Percentiles rank a stretch among this genome's conserved stretches.
Evolutionary conservation across 2,888 invertebrate genomes (phyloP).

Genomic region (Torymus texanus): DNA sequence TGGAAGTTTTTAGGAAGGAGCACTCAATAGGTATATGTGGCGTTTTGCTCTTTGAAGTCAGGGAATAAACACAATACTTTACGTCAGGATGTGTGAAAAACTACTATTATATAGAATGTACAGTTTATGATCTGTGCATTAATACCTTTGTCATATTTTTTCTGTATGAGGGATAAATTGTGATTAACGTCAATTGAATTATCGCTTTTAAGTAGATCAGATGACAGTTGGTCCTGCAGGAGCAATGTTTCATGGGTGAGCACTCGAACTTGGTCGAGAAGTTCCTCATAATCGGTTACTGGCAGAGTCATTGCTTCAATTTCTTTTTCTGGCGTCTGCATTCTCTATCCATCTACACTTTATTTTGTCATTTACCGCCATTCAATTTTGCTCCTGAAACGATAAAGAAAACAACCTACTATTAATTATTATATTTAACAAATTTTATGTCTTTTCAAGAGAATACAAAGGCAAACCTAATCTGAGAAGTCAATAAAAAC

Average conservation of each 20-base stretch:
- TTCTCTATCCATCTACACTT: conserved; percentile 57
- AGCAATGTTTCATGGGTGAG: conserved; percentile 79
- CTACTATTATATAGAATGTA: too few species aligned
- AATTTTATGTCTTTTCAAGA: background rate
- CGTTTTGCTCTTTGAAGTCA: too few species aligned
- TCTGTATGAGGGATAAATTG: conserved; percentile 60
- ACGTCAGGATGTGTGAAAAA: too few species aligned
- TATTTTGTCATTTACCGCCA: conserved; percentile 27
- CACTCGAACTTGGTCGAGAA: conserved; percentile 79
- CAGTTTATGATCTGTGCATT: too few species aligned
- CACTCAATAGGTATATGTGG: too few species aligned
- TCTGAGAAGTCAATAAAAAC: too few species aligned
- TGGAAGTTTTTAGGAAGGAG: too few species aligned
- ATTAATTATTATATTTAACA: background rate
- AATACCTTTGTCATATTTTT: background rate
- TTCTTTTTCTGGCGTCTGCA: conserved; percentile 55
- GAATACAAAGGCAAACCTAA: too few species aligned
- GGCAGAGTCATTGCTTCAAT: conserved; percentile 77
- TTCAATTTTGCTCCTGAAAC: conserved; percentile 43
- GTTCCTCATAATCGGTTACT: conserved; percentile 80
- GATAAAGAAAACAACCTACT: background rate
- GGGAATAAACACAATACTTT: too few species aligned
- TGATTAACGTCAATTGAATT: conserved; percentile 70
- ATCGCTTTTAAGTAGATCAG: conserved; percentile 69
- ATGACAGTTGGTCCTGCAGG: conserved; percentile 76